Conservation (phyloP, 2,888 invertebrate species). For the Aporophyla nigra region DNA sequence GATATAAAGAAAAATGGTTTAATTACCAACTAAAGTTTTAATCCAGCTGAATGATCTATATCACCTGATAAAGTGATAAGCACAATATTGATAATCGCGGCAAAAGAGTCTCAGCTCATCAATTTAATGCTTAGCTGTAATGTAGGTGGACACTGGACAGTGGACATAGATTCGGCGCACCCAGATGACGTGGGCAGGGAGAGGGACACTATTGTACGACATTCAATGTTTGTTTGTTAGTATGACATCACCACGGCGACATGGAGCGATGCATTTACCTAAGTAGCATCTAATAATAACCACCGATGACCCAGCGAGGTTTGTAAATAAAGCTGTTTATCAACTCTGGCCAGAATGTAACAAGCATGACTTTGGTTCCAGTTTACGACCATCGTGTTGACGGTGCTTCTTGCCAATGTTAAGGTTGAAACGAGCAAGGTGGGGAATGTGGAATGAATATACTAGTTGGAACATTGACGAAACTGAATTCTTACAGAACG, state of each 20-base stretch:
- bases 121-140: slow-evolving; percentile 29
- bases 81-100: slow-evolving; percentile 20
- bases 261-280: slow-evolving; percentile 75
- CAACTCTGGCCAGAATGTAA: slow-evolving; percentile 37
- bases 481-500: not conserved
- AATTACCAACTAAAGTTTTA: not conserved
- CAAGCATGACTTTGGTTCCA: slow-evolving; percentile 19
- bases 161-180: slow-evolving; percentile 77
- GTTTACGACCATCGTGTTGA: slow-evolving; percentile 26
- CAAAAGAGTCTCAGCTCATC: slow-evolving; percentile 26
- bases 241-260: slow-evolving; percentile 80
- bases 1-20: not conserved
- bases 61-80: not conserved
- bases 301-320: slow-evolving; percentile 66
- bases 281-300: slow-evolving; percentile 72
- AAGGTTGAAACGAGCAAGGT: slow-evolving; percentile 19
- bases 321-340: slow-evolving; percentile 52
- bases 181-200: slow-evolving; percentile 76
- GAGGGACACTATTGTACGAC: slow-evolving; percentile 79
- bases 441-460: not conserved
- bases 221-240: slow-evolving; percentile 68
- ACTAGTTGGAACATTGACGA: not conserved
- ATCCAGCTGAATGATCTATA: slow-evolving; percentile 8
- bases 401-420: slow-evolving; percentile 25
- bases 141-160: slow-evolving; percentile 73